Evolutionary conservation across 2,797 vertebrate genomes (phyloP).

Genomic region (Oreonectes daqikongensis): DNA sequence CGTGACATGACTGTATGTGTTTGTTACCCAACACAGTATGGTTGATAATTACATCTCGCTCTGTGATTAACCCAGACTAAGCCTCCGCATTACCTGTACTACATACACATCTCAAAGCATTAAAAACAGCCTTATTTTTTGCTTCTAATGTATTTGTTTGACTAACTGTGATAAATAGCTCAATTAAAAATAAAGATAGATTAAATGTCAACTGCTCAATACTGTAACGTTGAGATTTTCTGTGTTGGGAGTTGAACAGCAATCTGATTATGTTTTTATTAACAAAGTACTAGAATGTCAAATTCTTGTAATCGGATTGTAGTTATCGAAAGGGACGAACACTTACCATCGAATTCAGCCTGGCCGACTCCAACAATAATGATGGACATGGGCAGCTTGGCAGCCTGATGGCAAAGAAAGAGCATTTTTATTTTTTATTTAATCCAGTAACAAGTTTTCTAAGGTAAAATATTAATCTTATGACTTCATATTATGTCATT

Average conservation of each 20-base stretch:
- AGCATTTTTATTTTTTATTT: neutral
- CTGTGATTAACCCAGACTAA: conserved; percentile 66
- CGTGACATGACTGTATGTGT: conserved; percentile 16
- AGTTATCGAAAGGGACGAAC: neutral
- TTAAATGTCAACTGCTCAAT: neutral
- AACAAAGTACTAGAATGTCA: neutral
- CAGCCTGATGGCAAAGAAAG: conserved; percentile 77
- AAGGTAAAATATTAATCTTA: neutral
- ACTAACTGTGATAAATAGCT: conserved; percentile 48
- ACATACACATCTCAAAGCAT: conserved; percentile 14
- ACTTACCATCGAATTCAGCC: conserved; percentile 93
- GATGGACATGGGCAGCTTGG: conserved; percentile 96
- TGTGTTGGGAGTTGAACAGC: neutral
- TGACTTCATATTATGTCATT: too few relatives aligned
- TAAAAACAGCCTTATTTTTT: conserved; percentile 60
- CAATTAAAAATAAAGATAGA: conserved; percentile 28
- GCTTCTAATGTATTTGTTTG: conserved; percentile 51
- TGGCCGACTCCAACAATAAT: conserved; percentile 95
- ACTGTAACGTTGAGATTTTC: neutral
- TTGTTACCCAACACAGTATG: conserved; percentile 33
- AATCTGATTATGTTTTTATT: neutral
- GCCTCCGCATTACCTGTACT: conserved; percentile 57
- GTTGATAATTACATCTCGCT: conserved; percentile 50
- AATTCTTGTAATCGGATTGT: neutral
- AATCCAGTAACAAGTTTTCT: neutral